Evolutionary conservation across 1,140 invertebrate genomes (phyloP).

Genomic region (Saccostrea cuccullata): DNA sequence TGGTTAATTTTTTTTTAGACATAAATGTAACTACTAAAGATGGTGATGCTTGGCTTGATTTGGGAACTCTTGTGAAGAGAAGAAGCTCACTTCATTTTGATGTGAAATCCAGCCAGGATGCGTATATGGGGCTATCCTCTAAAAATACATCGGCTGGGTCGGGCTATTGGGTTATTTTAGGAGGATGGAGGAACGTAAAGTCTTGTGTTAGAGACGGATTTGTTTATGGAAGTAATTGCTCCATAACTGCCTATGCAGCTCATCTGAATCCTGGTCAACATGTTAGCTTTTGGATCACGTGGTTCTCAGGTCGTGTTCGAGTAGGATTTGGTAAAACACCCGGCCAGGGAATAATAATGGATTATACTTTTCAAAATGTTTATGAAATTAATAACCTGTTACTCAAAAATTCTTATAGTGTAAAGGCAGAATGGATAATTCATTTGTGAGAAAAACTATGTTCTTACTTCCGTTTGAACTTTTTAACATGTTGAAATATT

Average conservation of each 20-base stretch:
- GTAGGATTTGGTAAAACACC: neutral
- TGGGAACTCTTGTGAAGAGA: neutral
- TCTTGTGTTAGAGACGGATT: constrained; percentile 5
- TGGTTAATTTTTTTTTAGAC: neutral
- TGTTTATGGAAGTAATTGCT: neutral
- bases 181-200: neutral
- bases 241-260: neutral
- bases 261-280: neutral
- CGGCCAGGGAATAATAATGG: neutral
- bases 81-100: neutral
- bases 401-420: neutral
- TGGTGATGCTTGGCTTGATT: neutral
- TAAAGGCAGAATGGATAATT: neutral
- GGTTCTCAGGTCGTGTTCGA: neutral
- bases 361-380: neutral
- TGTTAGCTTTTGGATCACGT: neutral
- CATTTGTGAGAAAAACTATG: neutral
- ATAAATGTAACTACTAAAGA: neutral
- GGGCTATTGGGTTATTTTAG: neutral
- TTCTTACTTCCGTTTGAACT: no score
- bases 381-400: neutral
- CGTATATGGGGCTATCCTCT: neutral
- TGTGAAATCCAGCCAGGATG: neutral
- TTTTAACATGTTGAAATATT: no score
- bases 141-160: neutral